Evolutionary conservation across 2,113 vertebrate genomes (phyloP), one percentile per base, ranked within the genome.

Genomic region (Paratilapia polleni): DNA sequence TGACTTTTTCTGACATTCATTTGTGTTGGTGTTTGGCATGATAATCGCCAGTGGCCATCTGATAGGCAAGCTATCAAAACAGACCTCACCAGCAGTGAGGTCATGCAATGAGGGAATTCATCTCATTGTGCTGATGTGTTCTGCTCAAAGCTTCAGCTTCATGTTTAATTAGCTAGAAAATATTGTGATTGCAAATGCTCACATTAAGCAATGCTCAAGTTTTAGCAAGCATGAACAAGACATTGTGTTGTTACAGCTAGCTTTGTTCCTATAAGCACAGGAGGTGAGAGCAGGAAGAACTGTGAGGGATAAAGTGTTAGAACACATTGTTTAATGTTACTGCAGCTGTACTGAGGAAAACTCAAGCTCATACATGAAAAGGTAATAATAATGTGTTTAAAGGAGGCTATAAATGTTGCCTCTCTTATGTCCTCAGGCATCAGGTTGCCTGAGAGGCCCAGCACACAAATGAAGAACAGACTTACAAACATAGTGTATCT

Each of bases 1-100:
- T 90, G 89, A 93, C 87, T 91, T 89, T 89, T 90, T 87, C 78
- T 92, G 89, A 91, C 90, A 87, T 92, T 91, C 93, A 88, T 94
- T 91, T 91, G 81, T 70, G 70, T 64, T 68, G 70, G 70, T 59
- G 80, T 80, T 85, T 75, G 47, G 82, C 77, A 82, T 80, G 73
- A 88, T 88, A 89, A 94, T 91, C 77, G 74, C 74, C 60, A 31
- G 22, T 8, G 63, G 79, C 64, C 49, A 78, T 87, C 57, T 84
- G 77, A 93, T 85, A 73, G 63, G 36, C 41, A 12, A n/a, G 76
- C 78, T 61, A 73, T 90, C 77, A 84, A 82, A 70, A 60, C 68
- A 54, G 75, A 88, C 61, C 89, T 75, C 28, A 49, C 75, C 80
- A 75, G 38, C 70, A 77, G 68, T 20, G 22, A 87, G 79, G 82